Conservation (phyloP, 2,888 invertebrate genomes). For the Blera fallax region DNA sequence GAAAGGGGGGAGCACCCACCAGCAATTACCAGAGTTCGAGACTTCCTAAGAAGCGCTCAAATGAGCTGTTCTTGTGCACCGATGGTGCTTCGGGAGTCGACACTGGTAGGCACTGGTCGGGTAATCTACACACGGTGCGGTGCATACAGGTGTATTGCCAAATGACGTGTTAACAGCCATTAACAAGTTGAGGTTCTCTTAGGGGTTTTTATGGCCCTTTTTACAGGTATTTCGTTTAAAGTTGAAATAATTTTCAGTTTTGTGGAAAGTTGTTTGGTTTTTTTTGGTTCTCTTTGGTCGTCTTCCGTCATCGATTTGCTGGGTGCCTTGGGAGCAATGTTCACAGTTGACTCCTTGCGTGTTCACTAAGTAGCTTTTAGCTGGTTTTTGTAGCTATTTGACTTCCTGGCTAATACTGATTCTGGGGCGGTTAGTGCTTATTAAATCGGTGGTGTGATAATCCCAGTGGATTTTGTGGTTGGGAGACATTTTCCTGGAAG, state of each 20-base stretch:
- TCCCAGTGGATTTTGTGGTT: neutral
- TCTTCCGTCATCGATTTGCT: neutral
- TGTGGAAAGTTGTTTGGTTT: neutral
- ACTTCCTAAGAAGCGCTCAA: slow-evolving; percentile 60
- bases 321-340: slow-evolving; percentile 29
- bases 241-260: slow-evolving; percentile 58
- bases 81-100: neutral
- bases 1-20: slow-evolving; percentile 48
- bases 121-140: slow-evolving; percentile 30
- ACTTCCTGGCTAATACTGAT: slow-evolving; percentile 56
- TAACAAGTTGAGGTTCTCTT: slow-evolving; percentile 65
- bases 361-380: slow-evolving; percentile 67
- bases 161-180: slow-evolving; percentile 73
- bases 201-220: slow-evolving; percentile 66
- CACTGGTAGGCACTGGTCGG: neutral
- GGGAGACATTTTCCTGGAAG: slow-evolving; percentile 23
- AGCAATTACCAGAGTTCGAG: slow-evolving; percentile 29
- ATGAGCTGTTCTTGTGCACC: slow-evolving; percentile 29
- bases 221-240: slow-evolving; percentile 71
- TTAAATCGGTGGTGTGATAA: slow-evolving; percentile 59
- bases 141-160: slow-evolving; percentile 69
- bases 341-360: slow-evolving; percentile 59
- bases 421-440: slow-evolving; percentile 48
- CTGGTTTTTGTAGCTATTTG: slow-evolving; percentile 51
- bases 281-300: neutral